Evolutionary conservation across 2,113 vertebrate genomes (phyloP).

Genomic region (Morphnarchus princeps): DNA sequence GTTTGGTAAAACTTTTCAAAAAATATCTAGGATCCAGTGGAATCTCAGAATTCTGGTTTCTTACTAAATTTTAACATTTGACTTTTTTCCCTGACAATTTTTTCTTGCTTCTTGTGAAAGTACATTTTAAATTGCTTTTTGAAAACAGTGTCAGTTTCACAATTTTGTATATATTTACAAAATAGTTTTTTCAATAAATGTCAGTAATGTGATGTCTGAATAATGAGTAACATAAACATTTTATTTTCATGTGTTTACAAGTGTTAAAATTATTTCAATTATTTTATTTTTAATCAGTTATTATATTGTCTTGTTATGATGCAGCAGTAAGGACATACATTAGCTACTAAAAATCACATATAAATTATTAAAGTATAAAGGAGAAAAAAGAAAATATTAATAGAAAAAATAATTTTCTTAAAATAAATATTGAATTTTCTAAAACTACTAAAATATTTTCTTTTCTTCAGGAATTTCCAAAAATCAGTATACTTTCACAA

Average conservation of each 20-base stretch:
- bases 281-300: not conserved
- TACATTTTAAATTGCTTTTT: not conserved
- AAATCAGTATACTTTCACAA: not conserved
- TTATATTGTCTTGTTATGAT: not conserved
- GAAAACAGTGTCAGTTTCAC: not conserved
- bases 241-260: not conserved
- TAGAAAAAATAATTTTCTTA: not conserved
- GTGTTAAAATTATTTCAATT: not conserved
- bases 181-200: not conserved
- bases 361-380: not conserved
- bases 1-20: not conserved
- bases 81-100: not conserved
- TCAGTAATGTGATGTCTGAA: not conserved
- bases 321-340: not conserved
- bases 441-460: not conserved
- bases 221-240: not conserved
- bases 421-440: not conserved
- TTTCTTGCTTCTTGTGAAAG: not conserved
- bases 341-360: not conserved
- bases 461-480: not conserved
- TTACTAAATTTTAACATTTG: not conserved
- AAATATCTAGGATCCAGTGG: not conserved
- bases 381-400: not conserved
- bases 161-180: not conserved
- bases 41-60: not conserved